phyloP scores from a whole-genome alignment of 1,140 invertebrate species.

The Gonioctena quinquepunctata region DNA sequence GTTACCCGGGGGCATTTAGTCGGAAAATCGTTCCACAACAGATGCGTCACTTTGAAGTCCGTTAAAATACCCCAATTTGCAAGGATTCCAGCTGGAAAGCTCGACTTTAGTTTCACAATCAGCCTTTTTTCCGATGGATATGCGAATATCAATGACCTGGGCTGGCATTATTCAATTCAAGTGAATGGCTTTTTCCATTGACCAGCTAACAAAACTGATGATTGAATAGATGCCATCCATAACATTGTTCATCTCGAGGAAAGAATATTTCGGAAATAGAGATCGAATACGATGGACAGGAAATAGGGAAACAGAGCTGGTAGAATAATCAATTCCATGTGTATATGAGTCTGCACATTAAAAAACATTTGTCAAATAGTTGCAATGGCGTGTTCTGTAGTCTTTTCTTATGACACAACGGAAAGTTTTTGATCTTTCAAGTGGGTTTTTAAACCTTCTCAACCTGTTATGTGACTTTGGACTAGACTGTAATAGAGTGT shows the following conservation, averaged over 20 bases:
- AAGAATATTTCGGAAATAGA: background rate
- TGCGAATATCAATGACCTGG: background rate
- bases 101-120: background rate
- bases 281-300: too few relatives aligned
- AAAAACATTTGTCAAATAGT: too few relatives aligned
- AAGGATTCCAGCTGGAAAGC: background rate
- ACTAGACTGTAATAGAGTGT: too few relatives aligned
- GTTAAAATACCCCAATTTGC: background rate
- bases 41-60: background rate
- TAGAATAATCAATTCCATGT: too few relatives aligned
- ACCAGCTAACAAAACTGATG: background rate
- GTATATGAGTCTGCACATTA: too few relatives aligned
- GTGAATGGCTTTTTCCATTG: background rate
- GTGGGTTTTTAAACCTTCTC: too few relatives aligned
- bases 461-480: too few relatives aligned
- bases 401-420: too few relatives aligned
- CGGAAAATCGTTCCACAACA: background rate
- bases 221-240: too few relatives aligned
- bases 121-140: background rate
- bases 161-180: background rate
- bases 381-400: too few relatives aligned
- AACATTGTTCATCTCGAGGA: background rate
- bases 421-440: too few relatives aligned
- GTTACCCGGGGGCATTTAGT: background rate
- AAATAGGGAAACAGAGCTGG: too few relatives aligned